Evolutionary conservation across 2,113 vertebrate genomes (phyloP).

Genomic region (Turdus rufiventris): DNA sequence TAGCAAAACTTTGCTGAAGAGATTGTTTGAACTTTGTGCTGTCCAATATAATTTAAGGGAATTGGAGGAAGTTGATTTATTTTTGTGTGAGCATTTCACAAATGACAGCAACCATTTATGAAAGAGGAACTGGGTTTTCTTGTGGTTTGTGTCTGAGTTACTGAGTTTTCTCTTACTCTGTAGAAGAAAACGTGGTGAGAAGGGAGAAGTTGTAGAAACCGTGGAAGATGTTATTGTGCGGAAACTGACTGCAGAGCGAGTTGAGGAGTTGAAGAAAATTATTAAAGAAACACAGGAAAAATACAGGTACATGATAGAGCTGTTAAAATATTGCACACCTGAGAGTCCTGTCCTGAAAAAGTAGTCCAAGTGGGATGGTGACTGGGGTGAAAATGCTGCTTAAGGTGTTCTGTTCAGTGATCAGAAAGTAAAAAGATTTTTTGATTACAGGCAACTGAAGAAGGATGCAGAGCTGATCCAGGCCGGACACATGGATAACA

Average conservation of each 20-base stretch:
- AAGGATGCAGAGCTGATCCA: conserved; percentile 96
- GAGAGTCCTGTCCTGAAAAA: background rate
- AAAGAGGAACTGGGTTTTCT: background rate
- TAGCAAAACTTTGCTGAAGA: background rate
- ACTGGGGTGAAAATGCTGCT: background rate
- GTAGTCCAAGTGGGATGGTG: background rate
- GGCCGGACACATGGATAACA: conserved; percentile 91
- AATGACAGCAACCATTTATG: background rate
- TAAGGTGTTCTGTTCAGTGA: background rate
- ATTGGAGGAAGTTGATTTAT: background rate
- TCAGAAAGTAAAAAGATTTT: background rate
- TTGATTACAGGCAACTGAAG: conserved; percentile 86
- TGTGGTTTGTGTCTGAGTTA: background rate
- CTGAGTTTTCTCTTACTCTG: background rate
- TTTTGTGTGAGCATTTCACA: background rate
- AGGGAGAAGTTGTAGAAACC: conserved; percentile 97
- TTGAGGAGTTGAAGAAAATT: conserved; percentile 94
- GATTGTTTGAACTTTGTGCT: background rate
- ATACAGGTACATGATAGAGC: conserved; percentile 80
- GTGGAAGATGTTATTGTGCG: conserved; percentile 98
- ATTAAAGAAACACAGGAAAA: conserved; percentile 97
- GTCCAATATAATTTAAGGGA: background rate
- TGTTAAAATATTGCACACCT: background rate
- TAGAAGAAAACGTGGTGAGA: conserved; percentile 96
- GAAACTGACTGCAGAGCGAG: conserved; percentile 90